A percentile compares a stretch with the other conserved stretches of the same genome.
Conservation (phyloP, 2,888 invertebrate genomes). For the Xestobium rufovillosum region DNA sequence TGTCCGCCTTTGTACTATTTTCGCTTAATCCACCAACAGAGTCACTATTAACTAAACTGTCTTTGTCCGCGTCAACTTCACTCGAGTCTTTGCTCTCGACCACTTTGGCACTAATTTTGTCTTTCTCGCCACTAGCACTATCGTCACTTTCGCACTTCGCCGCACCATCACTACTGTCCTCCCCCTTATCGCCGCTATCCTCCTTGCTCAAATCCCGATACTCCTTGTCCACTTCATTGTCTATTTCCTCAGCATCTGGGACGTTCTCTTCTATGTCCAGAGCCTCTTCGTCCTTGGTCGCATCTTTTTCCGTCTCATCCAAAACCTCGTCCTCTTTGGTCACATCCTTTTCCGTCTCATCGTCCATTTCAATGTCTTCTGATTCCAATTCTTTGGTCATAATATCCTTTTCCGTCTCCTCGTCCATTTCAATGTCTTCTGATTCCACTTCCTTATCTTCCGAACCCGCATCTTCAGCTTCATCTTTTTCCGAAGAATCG, state of each 20-base stretch:
- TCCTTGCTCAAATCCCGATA: not conserved
- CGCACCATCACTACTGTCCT: not conserved
- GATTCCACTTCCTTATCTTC: not conserved
- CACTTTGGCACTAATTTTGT: no score
- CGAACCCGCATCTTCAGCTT: not conserved
- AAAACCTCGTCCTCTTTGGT: no score
- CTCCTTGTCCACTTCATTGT: constrained; percentile 1
- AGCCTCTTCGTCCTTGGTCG: not conserved
- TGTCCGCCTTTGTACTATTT: no score
- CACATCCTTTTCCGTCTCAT: not conserved
- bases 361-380: no score
- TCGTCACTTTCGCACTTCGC: not conserved
- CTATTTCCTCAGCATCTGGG: not conserved
- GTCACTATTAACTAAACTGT: no score
- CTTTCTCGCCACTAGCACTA: not conserved
- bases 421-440: not conserved
- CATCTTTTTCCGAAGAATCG: constrained; percentile 2
- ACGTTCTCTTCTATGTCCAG: not conserved
- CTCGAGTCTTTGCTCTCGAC: no score
- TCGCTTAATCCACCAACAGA: no score
- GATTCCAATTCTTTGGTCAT: no score
- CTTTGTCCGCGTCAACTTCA: no score
- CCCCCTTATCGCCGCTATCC: constrained; percentile 3
- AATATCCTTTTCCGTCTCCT: not conserved
- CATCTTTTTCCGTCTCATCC: no score